phyloP scores from a whole-genome alignment of 2,797 vertebrate species.

The Fratercula arctica region DNA sequence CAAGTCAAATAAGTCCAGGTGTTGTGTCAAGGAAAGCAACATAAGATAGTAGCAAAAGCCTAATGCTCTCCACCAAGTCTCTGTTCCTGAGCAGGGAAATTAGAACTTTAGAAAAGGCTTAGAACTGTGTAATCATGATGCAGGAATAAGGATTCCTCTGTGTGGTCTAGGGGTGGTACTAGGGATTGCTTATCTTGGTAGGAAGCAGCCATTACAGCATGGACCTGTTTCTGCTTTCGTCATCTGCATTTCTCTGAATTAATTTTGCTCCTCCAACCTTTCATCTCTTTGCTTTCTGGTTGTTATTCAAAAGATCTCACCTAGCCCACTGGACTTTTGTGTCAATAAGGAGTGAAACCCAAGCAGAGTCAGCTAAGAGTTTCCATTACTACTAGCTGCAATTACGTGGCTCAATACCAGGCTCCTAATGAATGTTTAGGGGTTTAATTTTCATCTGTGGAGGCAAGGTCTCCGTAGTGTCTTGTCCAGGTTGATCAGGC shows the following conservation, averaged over 20 bases:
- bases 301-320: neutral
- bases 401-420: neutral
- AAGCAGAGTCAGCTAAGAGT: slow-evolving; percentile 25
- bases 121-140: neutral
- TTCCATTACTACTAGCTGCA: slow-evolving; percentile 34
- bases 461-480: neutral
- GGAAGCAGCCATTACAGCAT: neutral
- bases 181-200: neutral
- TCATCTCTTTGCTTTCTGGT: neutral
- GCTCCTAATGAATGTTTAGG: neutral
- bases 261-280: neutral
- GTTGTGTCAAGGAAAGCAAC: neutral
- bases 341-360: slow-evolving; percentile 29
- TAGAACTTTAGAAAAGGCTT: neutral
- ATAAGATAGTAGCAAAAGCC: neutral
- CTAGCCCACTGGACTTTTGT: neutral
- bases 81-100: neutral
- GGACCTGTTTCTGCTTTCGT: neutral
- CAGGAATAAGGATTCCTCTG: neutral
- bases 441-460: slow-evolving; percentile 34
- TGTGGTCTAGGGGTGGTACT: neutral
- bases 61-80: neutral
- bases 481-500: neutral
- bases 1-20: neutral
- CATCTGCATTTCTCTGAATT: neutral